Evolutionary conservation across 2,888 invertebrate species (phyloP), one percentile per base, ranked within the genome.

Genomic region (Scrobipalpa costella): DNA sequence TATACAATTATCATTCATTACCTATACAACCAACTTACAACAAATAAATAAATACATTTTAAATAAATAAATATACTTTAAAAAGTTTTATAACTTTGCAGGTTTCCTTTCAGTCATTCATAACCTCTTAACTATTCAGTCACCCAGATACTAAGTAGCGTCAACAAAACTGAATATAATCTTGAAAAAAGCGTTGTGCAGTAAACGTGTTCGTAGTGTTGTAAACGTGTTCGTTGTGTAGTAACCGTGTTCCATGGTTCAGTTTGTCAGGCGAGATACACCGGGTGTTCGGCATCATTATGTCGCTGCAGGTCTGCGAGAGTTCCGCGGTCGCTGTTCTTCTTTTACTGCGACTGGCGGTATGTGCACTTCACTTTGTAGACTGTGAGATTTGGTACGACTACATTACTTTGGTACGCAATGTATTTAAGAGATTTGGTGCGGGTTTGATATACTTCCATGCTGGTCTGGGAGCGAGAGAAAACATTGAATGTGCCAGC

Each of bases 231-330:
- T 5, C 27, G 27, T 27, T 5, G 2, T 3, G 27, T 27, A 27
- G 2, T 27, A 27, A 27, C 2, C 27, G 27, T 27, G 27, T 27
- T 27, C 27, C 27, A 27, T 27, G 2, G 27, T 21, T 21, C 50
- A 88, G 90, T 72, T 83, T 90, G 70, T 78, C 81, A 63, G 81
- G 83, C 64, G 87, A 90, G 76, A 83, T 89, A 69, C 75, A 86
- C 73, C 84, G 86, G 73, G 80, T 88, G 73, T 90, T 90, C 67
- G 88, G 89, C 65, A 80, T 87, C 75, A 88, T 87, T 78, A 90
- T 90, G 89, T 89, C 89, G 70, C 81, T 90, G 67, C 88, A 89
- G 83, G 88, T 90, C 64, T 88, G 88, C 65, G 84, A 88, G 76
- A 87, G 88, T 77, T 90, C 87, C 27, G 85, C 86, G 34, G 84